Conservation (phyloP, 2,113 vertebrate genomes). For the Phaethon lepturus region DNA sequence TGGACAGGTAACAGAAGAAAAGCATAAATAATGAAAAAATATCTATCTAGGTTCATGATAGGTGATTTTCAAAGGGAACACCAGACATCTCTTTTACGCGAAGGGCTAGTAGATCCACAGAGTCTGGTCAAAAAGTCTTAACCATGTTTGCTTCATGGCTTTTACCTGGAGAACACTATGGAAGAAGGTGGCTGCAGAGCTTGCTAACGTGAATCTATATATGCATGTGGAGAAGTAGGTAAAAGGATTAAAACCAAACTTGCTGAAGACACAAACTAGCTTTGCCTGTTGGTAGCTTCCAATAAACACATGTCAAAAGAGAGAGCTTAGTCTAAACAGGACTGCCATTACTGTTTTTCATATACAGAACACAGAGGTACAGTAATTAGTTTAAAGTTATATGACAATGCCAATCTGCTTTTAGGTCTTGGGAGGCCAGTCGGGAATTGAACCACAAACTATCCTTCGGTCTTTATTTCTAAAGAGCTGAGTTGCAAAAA, state of each 20-base stretch:
- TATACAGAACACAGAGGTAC: background rate
- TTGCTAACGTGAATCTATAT: background rate
- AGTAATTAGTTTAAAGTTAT: background rate
- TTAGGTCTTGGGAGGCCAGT: background rate
- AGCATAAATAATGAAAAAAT: background rate
- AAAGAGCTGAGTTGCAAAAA: background rate
- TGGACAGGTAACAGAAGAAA: background rate
- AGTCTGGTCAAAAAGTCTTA: background rate
- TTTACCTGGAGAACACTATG: background rate
- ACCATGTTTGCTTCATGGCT: background rate
- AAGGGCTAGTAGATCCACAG: background rate
- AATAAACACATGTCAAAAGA: background rate
- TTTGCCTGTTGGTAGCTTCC: background rate
- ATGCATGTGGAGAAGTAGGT: background rate
- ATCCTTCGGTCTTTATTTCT: background rate
- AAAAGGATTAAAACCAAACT: background rate
- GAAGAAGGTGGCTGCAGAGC: background rate
- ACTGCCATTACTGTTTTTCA: background rate
- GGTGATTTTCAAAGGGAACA: background rate
- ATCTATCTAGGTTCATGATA: background rate
- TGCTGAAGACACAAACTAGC: background rate
- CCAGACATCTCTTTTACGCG: accelerated
- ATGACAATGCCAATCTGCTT: background rate
- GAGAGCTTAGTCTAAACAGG: background rate
- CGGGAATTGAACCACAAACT: background rate